Conservation (phyloP, 2,797 vertebrate species). For the Dendrocincla fuliginosa region DNA sequence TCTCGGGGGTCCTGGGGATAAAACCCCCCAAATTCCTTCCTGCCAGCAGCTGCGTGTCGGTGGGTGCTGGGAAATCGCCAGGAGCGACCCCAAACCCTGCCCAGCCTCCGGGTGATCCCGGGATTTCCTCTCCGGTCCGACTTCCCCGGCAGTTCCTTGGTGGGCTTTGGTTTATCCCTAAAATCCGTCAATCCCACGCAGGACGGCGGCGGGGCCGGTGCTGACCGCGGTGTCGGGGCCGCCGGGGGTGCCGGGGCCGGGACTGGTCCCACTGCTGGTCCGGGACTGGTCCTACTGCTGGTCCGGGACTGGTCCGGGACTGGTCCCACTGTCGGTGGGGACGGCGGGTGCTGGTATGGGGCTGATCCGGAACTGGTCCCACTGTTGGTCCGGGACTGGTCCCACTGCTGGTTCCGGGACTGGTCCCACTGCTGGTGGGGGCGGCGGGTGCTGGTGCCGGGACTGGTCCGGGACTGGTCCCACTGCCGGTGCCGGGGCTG, state of each 20-base stretch:
- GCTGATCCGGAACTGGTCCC: too few species aligned
- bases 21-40: background rate
- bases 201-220: background rate
- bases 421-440: too few species aligned
- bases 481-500: too few species aligned
- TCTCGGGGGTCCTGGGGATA: background rate
- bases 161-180: too few species aligned
- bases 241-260: background rate
- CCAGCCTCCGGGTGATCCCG: background rate
- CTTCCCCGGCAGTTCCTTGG: background rate
- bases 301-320: too few species aligned
- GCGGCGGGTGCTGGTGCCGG: too few species aligned
- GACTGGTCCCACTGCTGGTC: background rate
- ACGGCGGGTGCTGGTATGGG: too few species aligned
- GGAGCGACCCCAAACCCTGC: background rate
- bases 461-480: too few species aligned
- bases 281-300: background rate
- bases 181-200: too few species aligned
- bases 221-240: background rate
- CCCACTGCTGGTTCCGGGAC: too few species aligned
- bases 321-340: too few species aligned
- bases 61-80: background rate
- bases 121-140: conserved; percentile 7
- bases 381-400: too few species aligned
- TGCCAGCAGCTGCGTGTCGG: background rate